Evolutionary conservation across 2,113 vertebrate genomes (phyloP).

Genomic region (Poecile atricapillus): DNA sequence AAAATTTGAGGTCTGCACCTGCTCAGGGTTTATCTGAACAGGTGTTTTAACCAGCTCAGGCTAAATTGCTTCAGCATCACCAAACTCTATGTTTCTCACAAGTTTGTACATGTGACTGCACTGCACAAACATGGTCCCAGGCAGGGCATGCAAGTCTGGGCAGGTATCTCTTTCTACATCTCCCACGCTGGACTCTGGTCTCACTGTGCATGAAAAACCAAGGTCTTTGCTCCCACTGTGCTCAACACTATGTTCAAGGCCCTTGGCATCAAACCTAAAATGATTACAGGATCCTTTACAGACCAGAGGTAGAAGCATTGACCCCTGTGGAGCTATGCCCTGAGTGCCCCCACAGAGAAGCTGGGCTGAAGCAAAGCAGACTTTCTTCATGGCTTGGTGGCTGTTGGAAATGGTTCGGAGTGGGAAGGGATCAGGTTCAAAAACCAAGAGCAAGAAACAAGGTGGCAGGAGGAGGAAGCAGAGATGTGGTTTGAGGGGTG

Average conservation of each 20-base stretch:
- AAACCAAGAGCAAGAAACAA: neutral
- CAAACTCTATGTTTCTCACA: neutral
- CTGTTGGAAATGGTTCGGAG: neutral
- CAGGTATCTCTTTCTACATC: neutral
- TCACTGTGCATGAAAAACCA: neutral
- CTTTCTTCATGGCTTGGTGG: neutral
- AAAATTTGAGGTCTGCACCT: neutral
- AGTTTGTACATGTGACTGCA: fast-evolving
- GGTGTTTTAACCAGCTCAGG: neutral
- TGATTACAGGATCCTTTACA: neutral
- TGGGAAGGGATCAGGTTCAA: neutral
- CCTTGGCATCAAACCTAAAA: neutral
- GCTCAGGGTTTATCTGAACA: neutral
- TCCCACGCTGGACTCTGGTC: neutral
- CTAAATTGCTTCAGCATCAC: neutral
- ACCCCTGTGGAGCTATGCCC: neutral
- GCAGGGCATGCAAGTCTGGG: neutral
- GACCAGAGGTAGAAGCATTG: neutral
- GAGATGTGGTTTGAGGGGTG: neutral
- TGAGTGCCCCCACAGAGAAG: neutral
- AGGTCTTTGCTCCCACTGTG: neutral
- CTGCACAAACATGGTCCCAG: neutral
- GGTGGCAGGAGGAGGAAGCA: neutral
- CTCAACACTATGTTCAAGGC: neutral
- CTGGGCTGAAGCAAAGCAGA: neutral